Percentiles rank a stretch among this genome's conserved stretches.
phyloP scores from a whole-genome alignment of 1,140 invertebrate species.

The Lamellibrachia luymesi region DNA sequence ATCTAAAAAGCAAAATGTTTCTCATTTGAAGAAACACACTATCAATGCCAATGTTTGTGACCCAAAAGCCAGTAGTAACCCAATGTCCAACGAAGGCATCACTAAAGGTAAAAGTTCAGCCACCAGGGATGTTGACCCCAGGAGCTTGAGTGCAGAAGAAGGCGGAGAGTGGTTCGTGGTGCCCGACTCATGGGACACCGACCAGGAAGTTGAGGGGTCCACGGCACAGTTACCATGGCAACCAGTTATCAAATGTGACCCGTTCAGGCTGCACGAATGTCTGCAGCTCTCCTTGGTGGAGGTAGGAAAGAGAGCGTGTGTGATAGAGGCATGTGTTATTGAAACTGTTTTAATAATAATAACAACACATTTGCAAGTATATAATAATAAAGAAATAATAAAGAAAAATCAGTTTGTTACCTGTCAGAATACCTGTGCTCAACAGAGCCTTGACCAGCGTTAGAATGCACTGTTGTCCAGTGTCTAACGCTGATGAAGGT shows the following conservation, averaged over 20 bases:
- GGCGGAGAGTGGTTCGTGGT: not conserved
- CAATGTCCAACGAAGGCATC: not conserved
- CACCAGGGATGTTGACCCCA: not conserved
- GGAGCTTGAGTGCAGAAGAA: not conserved
- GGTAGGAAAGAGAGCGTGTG: not conserved
- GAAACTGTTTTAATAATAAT: not conserved
- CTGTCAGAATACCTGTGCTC: too few species aligned
- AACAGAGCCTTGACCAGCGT: too few species aligned
- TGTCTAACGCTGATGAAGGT: too few species aligned
- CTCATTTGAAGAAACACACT: not conserved
- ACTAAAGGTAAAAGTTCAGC: not conserved
- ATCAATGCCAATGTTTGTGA: not conserved
- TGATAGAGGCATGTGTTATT: not conserved
- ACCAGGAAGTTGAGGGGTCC: not conserved
- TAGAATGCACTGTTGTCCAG: too few species aligned
- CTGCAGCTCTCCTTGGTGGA: conserved; percentile 15
- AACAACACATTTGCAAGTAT: too few species aligned
- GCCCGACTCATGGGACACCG: not conserved
- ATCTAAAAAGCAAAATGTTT: not conserved
- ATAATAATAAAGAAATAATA: too few species aligned
- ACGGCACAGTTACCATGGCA: not conserved
- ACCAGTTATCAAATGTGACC: not conserved
- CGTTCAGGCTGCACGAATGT: conserved; percentile 9
- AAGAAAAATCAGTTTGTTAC: too few species aligned
- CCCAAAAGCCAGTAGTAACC: not conserved